Conservation (phyloP, 1,140 invertebrate genomes). For the Euura lappo region DNA sequence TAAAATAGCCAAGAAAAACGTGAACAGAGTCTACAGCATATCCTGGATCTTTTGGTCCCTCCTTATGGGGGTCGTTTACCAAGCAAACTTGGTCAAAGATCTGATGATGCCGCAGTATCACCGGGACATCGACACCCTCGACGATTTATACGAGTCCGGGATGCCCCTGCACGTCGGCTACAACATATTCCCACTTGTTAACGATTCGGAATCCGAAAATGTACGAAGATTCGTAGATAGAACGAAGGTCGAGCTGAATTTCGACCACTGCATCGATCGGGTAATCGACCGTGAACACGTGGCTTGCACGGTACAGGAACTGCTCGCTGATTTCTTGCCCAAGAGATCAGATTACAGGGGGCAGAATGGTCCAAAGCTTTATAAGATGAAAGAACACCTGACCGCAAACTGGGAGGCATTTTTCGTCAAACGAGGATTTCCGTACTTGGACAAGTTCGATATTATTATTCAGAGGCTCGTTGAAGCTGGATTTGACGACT, state of each 20-base stretch:
- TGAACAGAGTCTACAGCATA: constrained; percentile 23
- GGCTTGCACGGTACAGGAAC: constrained; percentile 1
- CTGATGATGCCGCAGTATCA: constrained; percentile 16
- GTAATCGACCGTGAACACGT: constrained; percentile 16
- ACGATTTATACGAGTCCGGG: constrained; percentile 12
- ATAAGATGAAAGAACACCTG: constrained; percentile 20
- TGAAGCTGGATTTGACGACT: constrained; percentile 21
- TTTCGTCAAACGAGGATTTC: constrained; percentile 18
- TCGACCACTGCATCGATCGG: constrained; percentile 12
- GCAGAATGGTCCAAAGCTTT: not conserved
- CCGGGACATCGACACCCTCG: constrained; percentile 23
- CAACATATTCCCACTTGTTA: constrained; percentile 15
- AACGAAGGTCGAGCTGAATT: constrained; percentile 18
- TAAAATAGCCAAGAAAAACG: constrained; percentile 12
- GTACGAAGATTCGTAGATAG: not conserved
- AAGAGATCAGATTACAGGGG: too few species aligned
- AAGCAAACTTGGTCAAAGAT: constrained; percentile 22
- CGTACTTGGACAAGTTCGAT: constrained; percentile 18
- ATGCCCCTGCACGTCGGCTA: constrained; percentile 16
- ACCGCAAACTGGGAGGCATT: constrained; percentile 23
- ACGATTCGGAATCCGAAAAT: not conserved
- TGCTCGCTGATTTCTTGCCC: not conserved
- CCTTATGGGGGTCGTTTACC: constrained; percentile 16
- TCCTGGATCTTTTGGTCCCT: constrained; percentile 21
- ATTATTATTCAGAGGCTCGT: constrained; percentile 7